phyloP scores from a whole-genome alignment of 2,888 invertebrate genomes.

The Synergus gifuensis region DNA sequence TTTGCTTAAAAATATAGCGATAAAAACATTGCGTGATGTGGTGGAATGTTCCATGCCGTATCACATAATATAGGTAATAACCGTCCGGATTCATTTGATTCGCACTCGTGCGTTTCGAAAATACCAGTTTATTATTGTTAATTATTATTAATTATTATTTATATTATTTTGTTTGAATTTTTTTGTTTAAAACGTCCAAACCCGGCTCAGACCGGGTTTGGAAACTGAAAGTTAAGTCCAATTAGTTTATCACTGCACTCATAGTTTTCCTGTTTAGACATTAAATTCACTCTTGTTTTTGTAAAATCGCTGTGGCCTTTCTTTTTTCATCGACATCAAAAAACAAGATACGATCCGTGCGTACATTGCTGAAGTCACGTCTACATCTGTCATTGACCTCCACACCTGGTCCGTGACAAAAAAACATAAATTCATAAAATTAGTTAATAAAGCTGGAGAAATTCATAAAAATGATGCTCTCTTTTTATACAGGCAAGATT shows the following conservation, averaged over 20 bases:
- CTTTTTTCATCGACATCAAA: not conserved
- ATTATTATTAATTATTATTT: no score
- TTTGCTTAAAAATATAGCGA: not conserved
- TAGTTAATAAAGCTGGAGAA: not conserved
- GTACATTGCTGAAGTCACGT: constrained; percentile 24
- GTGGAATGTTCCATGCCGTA: not conserved
- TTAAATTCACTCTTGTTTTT: not conserved
- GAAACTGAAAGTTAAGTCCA: no score
- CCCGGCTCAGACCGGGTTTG: no score
- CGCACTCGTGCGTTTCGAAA: no score
- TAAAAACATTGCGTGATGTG: constrained; percentile 33
- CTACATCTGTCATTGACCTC: constrained; percentile 11
- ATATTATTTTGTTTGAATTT: no score
- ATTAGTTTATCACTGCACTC: no score
- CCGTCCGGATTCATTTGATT: not conserved
- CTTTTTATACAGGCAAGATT: no score
- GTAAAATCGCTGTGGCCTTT: not conserved
- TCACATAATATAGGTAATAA: constrained; percentile 41
- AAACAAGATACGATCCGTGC: not conserved
- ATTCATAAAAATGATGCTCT: no score
- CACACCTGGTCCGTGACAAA: not conserved
- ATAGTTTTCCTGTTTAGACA: not conserved
- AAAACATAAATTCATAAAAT: not conserved
- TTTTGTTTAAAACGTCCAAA: no score
- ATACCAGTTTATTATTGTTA: no score